Evolutionary conservation across 2,888 invertebrate genomes (phyloP), one percentile per base, ranked within the genome.

Genomic region (Callinectes sapidus): DNA sequence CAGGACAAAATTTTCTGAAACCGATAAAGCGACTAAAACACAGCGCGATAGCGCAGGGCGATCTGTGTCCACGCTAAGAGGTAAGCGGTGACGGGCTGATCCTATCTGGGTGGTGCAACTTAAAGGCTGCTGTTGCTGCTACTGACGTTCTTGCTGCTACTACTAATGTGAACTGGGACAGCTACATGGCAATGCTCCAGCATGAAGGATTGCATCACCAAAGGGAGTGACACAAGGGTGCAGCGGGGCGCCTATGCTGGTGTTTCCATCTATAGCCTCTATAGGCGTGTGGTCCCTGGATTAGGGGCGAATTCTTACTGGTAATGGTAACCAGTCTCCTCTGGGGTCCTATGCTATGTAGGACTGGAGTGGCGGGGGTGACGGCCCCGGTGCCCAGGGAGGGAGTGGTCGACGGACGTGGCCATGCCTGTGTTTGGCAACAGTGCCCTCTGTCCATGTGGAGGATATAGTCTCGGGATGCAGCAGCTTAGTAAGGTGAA

Each of bases 1-100:
- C 71, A 90, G 81, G 89, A 92, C 88, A 91, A 90, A 92, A 87
- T 88, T 92, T 92, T 87, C 90, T 88, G 90, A n/a, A 92, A 92
- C 88, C 10, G n/a, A 48, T 23, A 85, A 66, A 77, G 55, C 32
- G 5, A 89, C 23, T 71, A n/a, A 42, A 18, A 77, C 71, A 77
- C n/a, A 77, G 71, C 28, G 71, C n/a, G 28, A 81, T 35, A 35
- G 18, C 81, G 32, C 71, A 14, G 81, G 81, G 35, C 35, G 81
- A 35, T 2, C 35, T 16, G 35, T 81, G 35, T 81, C 35, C 81
- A 81, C 81, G 81, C 35, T 16, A 81, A 87, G 35, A 55, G 32
- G 55, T 55, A 55, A 35, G 55, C 32, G 28, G 35, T n/a, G 14
- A 48, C 23, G 55, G 81, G 81, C 35, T 35, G 81, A 35, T 28